Conservation (phyloP, 2,797 vertebrate species). For the Acipenser ruthenus region DNA sequence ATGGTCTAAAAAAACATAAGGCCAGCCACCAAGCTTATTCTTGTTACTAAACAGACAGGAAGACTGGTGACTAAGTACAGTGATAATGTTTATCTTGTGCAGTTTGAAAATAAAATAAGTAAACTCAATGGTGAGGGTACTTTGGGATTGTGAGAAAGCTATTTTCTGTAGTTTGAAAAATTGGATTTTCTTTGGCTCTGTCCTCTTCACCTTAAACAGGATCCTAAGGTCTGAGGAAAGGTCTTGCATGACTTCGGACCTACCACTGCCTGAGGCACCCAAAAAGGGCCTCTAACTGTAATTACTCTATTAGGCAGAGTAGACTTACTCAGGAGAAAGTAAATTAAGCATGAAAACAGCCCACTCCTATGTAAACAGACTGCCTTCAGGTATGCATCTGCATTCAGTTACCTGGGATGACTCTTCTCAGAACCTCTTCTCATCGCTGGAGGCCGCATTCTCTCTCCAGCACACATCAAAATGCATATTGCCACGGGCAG, state of each 20-base stretch:
- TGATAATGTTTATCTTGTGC: no score
- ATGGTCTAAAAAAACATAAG: no score
- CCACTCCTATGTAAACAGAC: background rate
- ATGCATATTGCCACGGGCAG: background rate
- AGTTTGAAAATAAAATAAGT: no score
- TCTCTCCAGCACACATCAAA: background rate
- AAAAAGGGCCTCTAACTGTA: conserved; percentile 2
- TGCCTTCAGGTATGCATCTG: conserved; percentile 1
- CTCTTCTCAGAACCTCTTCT: background rate
- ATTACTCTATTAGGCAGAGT: conserved; percentile 6
- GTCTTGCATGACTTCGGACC: background rate
- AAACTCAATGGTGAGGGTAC: no score
- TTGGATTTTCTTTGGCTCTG: no score
- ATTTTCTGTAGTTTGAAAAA: no score
- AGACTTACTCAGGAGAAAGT: conserved; percentile 3
- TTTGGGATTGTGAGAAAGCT: no score
- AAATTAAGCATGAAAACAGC: conserved; percentile 4
- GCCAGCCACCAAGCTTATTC: no score
- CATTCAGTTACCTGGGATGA: background rate
- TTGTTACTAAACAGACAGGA: no score
- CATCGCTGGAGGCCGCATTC: background rate
- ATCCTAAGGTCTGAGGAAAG: background rate
- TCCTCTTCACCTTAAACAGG: no score
- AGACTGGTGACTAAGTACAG: no score
- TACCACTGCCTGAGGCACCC: background rate